Percentiles rank a stretch among this genome's conserved stretches.
These are phyloP conservation scores for Tachypleus tridentatus DNA, from an alignment of 1,140 invertebrate genomes.

Conservation along the genomic window DNA sequence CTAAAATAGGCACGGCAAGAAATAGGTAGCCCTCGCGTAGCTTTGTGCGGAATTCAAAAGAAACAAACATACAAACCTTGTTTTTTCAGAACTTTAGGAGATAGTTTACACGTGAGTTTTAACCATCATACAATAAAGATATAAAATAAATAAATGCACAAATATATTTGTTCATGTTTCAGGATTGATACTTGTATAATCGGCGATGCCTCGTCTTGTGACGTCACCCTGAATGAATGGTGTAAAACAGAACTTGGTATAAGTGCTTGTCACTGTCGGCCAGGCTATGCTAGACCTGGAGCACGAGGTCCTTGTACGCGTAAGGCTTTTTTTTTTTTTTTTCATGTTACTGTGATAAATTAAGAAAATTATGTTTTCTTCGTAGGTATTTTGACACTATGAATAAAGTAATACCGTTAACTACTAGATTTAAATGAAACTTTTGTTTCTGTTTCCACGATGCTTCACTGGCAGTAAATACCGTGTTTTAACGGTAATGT, in stretches of 20 bases:
- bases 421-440: neutral
- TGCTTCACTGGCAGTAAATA: neutral
- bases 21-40: no score
- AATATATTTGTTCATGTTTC: neutral
- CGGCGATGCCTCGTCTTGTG: conserved; percentile 80
- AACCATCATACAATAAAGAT: no score
- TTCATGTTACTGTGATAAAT: neutral
- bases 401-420: neutral
- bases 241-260: conserved; percentile 79
- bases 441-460: neutral
- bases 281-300: conserved; percentile 52
- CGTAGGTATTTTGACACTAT: neutral
- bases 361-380: neutral
- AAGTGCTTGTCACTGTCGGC: conserved; percentile 76
- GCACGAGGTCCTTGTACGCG: conserved; percentile 15
- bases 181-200: conserved; percentile 88
- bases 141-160: no score
- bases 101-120: no score
- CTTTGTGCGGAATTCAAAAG: no score
- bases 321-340: conserved; percentile 6
- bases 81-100: no score
- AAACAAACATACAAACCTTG: no score
- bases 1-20: no score
- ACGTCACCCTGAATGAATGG: conserved; percentile 67
- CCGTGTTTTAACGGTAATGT: neutral